phyloP scores from a whole-genome alignment of 2,797 vertebrate species.

The Sebastes oblongus region DNA sequence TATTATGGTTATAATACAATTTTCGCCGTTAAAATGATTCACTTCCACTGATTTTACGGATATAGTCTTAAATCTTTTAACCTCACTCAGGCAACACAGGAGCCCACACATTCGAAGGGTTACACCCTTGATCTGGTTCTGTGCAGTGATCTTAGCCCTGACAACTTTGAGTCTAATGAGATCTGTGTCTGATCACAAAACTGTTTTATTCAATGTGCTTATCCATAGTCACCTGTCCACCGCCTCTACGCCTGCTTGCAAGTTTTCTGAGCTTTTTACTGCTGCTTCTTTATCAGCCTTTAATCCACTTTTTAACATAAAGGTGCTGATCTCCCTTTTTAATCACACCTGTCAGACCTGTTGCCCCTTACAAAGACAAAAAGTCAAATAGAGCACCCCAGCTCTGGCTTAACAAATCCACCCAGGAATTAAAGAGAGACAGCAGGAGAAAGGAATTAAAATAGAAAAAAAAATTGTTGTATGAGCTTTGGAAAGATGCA shows the following conservation, averaged over 20 bases:
- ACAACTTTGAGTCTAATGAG: not conserved
- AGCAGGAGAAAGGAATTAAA: not conserved
- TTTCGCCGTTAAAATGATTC: not conserved
- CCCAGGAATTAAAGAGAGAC: not conserved
- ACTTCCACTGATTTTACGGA: not conserved
- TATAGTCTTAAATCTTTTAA: not conserved
- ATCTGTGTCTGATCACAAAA: not conserved
- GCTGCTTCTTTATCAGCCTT: not conserved
- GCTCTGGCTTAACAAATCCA: not conserved
- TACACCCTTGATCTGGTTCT: not conserved
- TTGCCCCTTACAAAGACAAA: not conserved
- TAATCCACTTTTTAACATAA: not conserved
- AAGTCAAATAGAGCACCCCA: not conserved
- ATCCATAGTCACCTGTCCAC: not conserved
- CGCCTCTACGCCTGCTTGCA: not conserved
- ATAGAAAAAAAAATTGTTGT: not conserved
- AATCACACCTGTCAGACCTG: not conserved
- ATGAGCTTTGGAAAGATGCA: not conserved
- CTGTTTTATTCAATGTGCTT: not conserved
- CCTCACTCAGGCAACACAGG: not conserved
- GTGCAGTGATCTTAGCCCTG: not conserved
- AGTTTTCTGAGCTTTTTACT: not conserved
- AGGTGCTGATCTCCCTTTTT: not conserved
- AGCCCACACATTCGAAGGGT: not conserved
- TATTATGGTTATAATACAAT: not conserved